A percentile compares a stretch with the other conserved stretches of the same genome.
These are phyloP conservation scores for Odontomachus brunneus DNA, from an alignment of 1,140 invertebrate genomes.

Conservation along the genomic window DNA sequence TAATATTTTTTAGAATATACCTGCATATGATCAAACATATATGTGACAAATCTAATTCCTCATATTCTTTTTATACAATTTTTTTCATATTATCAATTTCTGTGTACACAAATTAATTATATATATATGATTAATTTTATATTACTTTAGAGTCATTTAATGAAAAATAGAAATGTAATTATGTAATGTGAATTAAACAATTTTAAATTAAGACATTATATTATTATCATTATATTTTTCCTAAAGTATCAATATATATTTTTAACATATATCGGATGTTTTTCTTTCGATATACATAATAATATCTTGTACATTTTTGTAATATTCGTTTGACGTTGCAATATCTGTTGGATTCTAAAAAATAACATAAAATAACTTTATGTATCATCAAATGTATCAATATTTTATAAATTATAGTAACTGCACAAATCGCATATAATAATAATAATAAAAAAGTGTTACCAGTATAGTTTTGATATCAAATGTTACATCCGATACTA, in stretches of 20 bases:
- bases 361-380: neutral
- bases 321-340: slow-evolving; percentile 57
- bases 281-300: slow-evolving; percentile 62
- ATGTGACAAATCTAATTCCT: neutral
- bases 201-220: no score
- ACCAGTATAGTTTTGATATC: slow-evolving; percentile 64
- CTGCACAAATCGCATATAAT: neutral
- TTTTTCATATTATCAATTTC: slow-evolving; percentile 5
- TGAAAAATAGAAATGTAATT: no score
- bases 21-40: neutral
- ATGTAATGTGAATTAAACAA: slow-evolving; percentile 2
- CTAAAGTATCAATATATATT: slow-evolving; percentile 19
- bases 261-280: slow-evolving; percentile 19
- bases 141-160: neutral
- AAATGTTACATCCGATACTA: slow-evolving; percentile 55
- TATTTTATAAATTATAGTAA: slow-evolving; percentile 4
- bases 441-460: slow-evolving; percentile 11
- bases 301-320: slow-evolving; percentile 58
- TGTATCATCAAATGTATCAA: neutral
- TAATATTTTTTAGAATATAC: neutral
- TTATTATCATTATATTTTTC: no score
- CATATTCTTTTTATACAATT: neutral
- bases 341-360: slow-evolving; percentile 44
- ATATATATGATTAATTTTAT: neutral
- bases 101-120: neutral